Conservation (phyloP, 2,888 invertebrate genomes). For the Hetaerina titia region DNA sequence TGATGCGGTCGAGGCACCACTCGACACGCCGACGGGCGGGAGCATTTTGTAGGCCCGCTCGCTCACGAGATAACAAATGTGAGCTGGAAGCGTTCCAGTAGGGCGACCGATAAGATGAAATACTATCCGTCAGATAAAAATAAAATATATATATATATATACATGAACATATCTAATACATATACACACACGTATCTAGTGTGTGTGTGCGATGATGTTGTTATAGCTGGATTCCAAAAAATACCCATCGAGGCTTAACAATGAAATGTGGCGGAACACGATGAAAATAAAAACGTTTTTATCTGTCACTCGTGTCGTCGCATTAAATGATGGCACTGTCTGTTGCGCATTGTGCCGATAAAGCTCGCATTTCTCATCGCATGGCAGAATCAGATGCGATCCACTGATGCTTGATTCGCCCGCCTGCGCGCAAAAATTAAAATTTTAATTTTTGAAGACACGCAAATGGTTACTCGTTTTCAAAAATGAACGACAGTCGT, state of each 20-base stretch:
- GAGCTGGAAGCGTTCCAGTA: neutral
- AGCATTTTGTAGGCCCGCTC: too few species aligned
- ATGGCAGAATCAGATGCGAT: neutral
- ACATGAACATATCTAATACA: neutral
- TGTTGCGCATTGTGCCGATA: slow-evolving; percentile 15
- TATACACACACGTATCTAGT: neutral
- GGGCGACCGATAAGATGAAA: neutral
- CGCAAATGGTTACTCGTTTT: neutral
- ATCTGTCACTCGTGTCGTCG: neutral
- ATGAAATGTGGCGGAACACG: neutral
- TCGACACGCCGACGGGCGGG: neutral
- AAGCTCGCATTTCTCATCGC: slow-evolving; percentile 16
- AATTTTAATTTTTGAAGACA: slow-evolving; percentile 8
- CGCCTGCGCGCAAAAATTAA: neutral
- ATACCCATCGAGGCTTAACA: neutral
- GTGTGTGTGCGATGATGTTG: neutral
- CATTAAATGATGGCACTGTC: slow-evolving; percentile 16
- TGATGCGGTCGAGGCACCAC: neutral
- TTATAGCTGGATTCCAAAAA: neutral
- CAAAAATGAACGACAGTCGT: neutral
- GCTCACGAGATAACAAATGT: too few species aligned
- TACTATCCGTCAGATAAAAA: neutral
- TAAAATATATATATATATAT: neutral
- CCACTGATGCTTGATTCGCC: neutral
- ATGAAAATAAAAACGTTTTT: neutral